Conservation (phyloP, 2,888 invertebrate genomes). For the Rhorus exstirpatorius region DNA sequence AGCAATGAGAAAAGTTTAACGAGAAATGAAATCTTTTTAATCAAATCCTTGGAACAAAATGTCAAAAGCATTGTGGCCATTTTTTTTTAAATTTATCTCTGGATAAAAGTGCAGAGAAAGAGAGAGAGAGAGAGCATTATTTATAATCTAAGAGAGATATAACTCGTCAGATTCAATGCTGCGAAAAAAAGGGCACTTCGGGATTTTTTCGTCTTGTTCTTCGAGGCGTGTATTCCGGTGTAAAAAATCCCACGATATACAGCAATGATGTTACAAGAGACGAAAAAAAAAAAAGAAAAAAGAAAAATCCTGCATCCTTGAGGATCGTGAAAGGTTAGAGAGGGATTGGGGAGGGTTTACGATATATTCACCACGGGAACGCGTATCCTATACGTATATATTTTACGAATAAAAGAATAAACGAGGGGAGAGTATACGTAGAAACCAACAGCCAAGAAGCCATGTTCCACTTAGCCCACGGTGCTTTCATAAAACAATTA, state of each 20-base stretch:
- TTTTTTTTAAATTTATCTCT: too few relatives aligned
- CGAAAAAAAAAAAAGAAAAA: conserved; percentile 24
- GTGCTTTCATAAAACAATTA: conserved; percentile 76
- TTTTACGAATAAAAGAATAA: conserved; percentile 3
- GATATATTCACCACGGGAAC: conserved; percentile 52
- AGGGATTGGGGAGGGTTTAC: not conserved
- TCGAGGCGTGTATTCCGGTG: conserved; percentile 42
- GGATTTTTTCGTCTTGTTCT: not conserved
- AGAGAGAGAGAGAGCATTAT: not conserved
- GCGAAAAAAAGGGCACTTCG: conserved; percentile 4
- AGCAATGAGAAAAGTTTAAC: too few relatives aligned
- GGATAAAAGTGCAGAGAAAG: too few relatives aligned
- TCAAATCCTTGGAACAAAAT: too few relatives aligned
- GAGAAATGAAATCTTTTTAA: too few relatives aligned
- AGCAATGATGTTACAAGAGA: conserved; percentile 33
- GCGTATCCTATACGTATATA: conserved; percentile 26
- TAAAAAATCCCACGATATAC: conserved; percentile 30
- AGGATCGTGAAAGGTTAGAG: conserved; percentile 19
- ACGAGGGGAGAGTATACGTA: conserved; percentile 1
- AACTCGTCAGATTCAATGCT: conserved; percentile 22
- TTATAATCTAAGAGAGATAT: not conserved
- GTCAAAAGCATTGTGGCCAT: too few relatives aligned
- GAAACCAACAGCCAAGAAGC: conserved; percentile 67
- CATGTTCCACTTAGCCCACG: conserved; percentile 73
- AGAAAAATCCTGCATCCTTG: too few relatives aligned